phyloP scores from a whole-genome alignment of 2,888 invertebrate species.

The Leucozona laternaria region DNA sequence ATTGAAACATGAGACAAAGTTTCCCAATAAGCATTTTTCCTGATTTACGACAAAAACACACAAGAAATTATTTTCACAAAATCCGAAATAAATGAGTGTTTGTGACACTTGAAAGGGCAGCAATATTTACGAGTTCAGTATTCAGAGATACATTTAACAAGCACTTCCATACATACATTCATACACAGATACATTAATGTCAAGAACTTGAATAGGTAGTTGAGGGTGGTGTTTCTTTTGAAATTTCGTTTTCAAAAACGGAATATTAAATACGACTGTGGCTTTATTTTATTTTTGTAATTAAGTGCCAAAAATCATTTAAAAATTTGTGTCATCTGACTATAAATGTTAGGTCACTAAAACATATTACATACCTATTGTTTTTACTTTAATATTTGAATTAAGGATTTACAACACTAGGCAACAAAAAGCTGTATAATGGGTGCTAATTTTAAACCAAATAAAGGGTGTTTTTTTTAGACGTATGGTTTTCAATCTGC shows the following conservation, averaged over 20 bases:
- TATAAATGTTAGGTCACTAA: too few species aligned
- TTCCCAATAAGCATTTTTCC: neutral
- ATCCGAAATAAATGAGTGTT: slow-evolving; percentile 11
- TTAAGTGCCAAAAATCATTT: too few species aligned
- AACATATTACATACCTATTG: too few species aligned
- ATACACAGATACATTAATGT: neutral
- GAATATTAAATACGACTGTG: neutral
- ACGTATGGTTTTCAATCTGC: too few species aligned
- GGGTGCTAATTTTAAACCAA: too few species aligned
- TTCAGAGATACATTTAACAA: slow-evolving; percentile 19
- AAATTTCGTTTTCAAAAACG: neutral
- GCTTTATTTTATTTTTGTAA: neutral
- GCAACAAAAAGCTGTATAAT: too few species aligned
- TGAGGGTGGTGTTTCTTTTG: neutral
- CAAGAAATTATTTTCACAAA: neutral
- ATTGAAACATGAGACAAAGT: slow-evolving; percentile 5
- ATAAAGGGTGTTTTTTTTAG: too few species aligned
- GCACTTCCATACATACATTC: neutral
- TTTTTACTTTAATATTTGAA: too few species aligned
- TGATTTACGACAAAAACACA: slow-evolving; percentile 4
- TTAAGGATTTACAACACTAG: too few species aligned
- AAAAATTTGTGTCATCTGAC: too few species aligned
- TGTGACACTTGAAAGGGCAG: slow-evolving; percentile 9
- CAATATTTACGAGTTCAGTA: slow-evolving; percentile 7
- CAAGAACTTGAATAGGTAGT: neutral